Conservation (phyloP, 1,140 invertebrate species). For the Vollenhovia emeryi region DNA sequence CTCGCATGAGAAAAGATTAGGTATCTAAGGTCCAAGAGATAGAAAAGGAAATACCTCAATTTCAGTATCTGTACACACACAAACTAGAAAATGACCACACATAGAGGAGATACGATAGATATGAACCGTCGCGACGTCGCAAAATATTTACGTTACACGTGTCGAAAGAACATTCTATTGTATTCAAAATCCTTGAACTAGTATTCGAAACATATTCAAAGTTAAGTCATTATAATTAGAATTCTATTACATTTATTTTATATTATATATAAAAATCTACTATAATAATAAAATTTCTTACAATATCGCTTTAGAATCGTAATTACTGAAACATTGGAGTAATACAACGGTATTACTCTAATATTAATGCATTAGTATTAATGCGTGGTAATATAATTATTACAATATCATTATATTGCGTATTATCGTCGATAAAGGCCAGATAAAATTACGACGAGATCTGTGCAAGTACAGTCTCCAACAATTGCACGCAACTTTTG, state of each 20-base stretch:
- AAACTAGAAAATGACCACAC: neutral
- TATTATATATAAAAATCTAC: neutral
- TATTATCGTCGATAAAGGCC: neutral
- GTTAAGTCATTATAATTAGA: neutral
- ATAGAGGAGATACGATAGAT: neutral
- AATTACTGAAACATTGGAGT: neutral
- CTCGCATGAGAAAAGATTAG: neutral
- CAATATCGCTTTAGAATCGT: neutral
- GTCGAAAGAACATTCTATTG: neutral
- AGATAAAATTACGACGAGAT: neutral
- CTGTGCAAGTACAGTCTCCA: neutral
- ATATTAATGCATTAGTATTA: neutral
- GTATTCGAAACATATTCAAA: neutral
- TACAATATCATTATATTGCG: neutral
- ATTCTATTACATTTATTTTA: neutral
- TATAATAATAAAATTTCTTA: neutral
- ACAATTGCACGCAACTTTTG: neutral
- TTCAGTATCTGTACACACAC: neutral
- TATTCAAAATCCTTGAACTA: no score
- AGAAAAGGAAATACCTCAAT: no score
- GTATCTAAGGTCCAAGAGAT: conserved; percentile 12
- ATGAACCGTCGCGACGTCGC: neutral
- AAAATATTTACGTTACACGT: conserved; percentile 17
- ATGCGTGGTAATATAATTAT: no score
- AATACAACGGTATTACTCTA: neutral